Percentiles rank a stretch among this genome's conserved stretches.
Evolutionary conservation across 2,888 invertebrate species (phyloP).

Genomic region (Oeneis ivallda): DNA sequence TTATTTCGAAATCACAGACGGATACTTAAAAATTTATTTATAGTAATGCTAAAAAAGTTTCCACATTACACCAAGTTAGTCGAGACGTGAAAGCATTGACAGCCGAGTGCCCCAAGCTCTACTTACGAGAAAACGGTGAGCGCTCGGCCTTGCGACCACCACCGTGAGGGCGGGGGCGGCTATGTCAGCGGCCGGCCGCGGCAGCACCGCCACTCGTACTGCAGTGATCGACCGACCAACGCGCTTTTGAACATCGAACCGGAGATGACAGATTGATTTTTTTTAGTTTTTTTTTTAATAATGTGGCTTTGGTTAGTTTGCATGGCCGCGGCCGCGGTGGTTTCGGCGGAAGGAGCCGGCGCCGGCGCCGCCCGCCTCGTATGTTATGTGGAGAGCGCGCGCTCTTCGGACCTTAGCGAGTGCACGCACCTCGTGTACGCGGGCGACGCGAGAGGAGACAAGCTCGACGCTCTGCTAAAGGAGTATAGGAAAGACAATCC

Average conservation of each 20-base stretch:
- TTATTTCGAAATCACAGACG: too few relatives aligned
- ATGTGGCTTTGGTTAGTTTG: conserved; percentile 71
- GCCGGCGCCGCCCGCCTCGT: conserved; percentile 74
- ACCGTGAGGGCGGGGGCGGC: conserved; percentile 71
- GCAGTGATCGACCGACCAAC: conserved; percentile 65
- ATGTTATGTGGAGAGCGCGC: conserved; percentile 69
- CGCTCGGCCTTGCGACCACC: conserved; percentile 65
- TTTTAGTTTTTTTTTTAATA: conserved; percentile 48
- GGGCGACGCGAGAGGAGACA: conserved; percentile 70
- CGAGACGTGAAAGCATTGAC: conserved; percentile 48
- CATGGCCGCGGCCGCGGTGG: conserved; percentile 57
- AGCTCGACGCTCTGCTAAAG: conserved; percentile 69
- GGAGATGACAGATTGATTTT: conserved; percentile 61
- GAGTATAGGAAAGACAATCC: conserved; percentile 74
- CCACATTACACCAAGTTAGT: conserved; percentile 34
- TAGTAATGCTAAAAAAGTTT: conserved; percentile 22
- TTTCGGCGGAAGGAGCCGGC: conserved; percentile 61
- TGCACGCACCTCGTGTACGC: conserved; percentile 79
- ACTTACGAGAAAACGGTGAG: conserved; percentile 57
- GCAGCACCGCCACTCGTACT: conserved; percentile 64
- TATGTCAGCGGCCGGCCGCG: conserved; percentile 57
- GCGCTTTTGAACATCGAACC: conserved; percentile 59
- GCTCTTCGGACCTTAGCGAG: conserved; percentile 62
- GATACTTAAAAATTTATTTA: too few relatives aligned
- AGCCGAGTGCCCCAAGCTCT: conserved; percentile 44